phyloP scores from a whole-genome alignment of 2,113 vertebrate species.

The Calypte anna region DNA sequence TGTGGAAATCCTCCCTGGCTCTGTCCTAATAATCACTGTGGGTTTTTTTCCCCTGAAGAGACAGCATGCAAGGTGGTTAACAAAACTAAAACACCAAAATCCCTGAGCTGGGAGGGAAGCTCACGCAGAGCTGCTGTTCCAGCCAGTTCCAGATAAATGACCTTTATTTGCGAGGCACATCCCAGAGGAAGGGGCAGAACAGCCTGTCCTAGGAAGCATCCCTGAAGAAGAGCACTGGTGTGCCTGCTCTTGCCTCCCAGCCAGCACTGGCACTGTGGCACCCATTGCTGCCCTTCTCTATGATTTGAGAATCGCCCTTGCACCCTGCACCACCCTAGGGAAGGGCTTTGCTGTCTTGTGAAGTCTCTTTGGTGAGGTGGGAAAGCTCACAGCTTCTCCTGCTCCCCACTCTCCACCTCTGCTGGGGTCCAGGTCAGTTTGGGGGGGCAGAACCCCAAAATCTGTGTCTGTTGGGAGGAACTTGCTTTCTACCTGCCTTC shows the following conservation, averaged over 20 bases:
- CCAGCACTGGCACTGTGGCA: accelerated
- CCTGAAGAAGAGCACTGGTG: accelerated
- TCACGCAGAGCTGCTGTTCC: not conserved
- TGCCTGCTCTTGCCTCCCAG: not conserved
- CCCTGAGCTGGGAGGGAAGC: not conserved
- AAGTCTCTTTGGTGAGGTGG: not conserved
- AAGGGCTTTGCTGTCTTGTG: not conserved
- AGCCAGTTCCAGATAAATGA: not conserved
- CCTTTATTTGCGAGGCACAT: not conserved
- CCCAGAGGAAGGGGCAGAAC: not conserved
- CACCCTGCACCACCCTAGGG: not conserved
- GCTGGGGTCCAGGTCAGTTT: not conserved
- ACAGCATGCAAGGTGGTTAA: not conserved
- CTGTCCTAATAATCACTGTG: not conserved
- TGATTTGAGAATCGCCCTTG: not conserved
- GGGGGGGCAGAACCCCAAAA: accelerated
- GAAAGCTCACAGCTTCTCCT: not conserved
- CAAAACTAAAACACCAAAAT: not conserved
- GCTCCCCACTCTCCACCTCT: not conserved
- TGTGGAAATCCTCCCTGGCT: not conserved
- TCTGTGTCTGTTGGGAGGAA: not conserved
- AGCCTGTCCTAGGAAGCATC: not conserved
- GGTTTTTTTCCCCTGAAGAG: not conserved
- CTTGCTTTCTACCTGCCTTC: not conserved
- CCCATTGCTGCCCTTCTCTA: accelerated